Evolutionary conservation across 2,113 vertebrate species (phyloP).

Genomic region (Menura novaehollandiae): DNA sequence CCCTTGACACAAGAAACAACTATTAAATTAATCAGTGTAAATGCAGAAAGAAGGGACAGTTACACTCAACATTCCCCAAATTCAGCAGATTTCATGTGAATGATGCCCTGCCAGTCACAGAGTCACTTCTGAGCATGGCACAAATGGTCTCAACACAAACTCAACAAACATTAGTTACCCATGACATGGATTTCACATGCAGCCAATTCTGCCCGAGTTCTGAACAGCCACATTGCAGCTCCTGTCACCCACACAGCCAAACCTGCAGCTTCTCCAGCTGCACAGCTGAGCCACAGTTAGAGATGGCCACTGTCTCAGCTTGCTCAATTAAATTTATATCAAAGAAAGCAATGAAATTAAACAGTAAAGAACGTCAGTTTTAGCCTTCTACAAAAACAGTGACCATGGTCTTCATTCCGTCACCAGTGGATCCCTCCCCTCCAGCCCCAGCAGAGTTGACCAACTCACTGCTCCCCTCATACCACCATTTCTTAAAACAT

Average conservation of each 20-base stretch:
- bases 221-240: background rate
- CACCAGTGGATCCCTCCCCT: background rate
- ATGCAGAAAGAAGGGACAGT: rapidly evolving
- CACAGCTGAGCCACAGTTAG: background rate
- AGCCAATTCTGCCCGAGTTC: rapidly evolving
- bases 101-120: rapidly evolving
- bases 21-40: background rate
- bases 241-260: background rate
- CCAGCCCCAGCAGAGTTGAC: background rate
- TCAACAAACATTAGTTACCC: rapidly evolving
- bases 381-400: background rate
- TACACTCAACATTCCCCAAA: rapidly evolving
- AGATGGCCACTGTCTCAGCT: background rate
- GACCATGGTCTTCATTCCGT: rapidly evolving
- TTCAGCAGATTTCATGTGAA: rapidly evolving
- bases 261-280: background rate
- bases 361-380: background rate
- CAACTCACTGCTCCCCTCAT: background rate
- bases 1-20: rapidly evolving
- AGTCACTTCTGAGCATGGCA: rapidly evolving
- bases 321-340: background rate
- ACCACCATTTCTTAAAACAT: background rate
- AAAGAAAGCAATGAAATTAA: background rate
- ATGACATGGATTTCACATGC: rapidly evolving
- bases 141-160: background rate